Base-by-base conservation (phyloP, 2,113 vertebrate species). In the Salvelinus namaycush region DNA sequence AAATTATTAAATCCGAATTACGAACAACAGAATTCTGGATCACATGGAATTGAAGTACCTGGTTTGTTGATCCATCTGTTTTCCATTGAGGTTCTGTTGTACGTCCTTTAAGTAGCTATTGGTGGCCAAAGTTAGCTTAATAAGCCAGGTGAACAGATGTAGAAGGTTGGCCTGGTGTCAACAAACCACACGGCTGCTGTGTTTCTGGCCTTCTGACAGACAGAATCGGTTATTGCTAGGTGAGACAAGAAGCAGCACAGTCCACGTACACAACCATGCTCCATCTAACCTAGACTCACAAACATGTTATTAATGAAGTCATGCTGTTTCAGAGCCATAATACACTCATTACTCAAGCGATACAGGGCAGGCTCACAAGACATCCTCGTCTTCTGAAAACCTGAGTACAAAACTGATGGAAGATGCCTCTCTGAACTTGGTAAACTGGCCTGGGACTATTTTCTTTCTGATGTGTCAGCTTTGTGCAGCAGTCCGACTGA, bases 51-150 rank as follows among this genome's bases (percentile, higher is more conserved):
- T 66, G 11, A 66, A 67, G 11, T 67, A 8, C 65, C 26, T 26
- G 65, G 24, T 67, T 67, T 29, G 65, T 27, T 64, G 62, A 64
- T 26, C 20, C 62, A 67, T 31, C 24, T 67, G 26, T 67, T 67
- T 67, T 67, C 65, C 26, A 67, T 14, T n/a, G 14, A 24, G 65
- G 65, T n/a, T 64, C n/a, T 66, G 64, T 16, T 26, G 64, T 66
- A 27, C 5, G 3, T 27, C 13, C 11, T 29, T 27, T 27, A 66
- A 29, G 26, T 29, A 9, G 22, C 13, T 27, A 27, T 24, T 29
- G 26, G 14, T 67, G 65, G 65, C 22, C 65, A 29, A 14, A 27
- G 65, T 67, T 4, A 67, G 26, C 1, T 3, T 12, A 67, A 29
- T 27, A 27, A 27, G 65, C 65, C 13, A 67, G 65, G 65, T 67